phyloP scores from a whole-genome alignment of 2,797 vertebrate species.

The Onychomys leucogaster region DNA sequence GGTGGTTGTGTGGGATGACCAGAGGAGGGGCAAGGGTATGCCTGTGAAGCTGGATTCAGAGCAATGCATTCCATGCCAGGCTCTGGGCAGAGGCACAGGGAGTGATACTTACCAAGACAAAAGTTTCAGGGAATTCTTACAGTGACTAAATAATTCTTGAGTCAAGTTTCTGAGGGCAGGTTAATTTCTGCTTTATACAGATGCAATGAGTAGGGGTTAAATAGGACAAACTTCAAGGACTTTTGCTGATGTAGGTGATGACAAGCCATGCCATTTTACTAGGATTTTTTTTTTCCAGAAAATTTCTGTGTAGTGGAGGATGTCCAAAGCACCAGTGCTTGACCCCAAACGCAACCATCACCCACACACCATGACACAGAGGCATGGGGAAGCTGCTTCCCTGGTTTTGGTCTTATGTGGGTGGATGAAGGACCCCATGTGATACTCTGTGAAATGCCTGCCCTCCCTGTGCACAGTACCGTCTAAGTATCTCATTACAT shows the following conservation, averaged over 20 bases:
- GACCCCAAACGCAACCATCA: background rate
- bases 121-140: background rate
- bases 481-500: rapidly evolving
- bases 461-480: background rate
- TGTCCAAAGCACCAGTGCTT: background rate
- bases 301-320: background rate
- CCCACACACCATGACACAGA: background rate
- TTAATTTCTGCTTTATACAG: background rate
- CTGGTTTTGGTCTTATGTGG: background rate
- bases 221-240: background rate
- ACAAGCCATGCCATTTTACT: background rate
- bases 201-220: background rate
- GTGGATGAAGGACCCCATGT: background rate
- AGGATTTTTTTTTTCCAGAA: background rate
- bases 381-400: background rate
- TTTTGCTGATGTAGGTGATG: background rate
- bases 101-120: rapidly evolving
- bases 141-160: background rate
- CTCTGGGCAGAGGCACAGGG: rapidly evolving
- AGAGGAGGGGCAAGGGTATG: background rate
- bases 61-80: rapidly evolving
- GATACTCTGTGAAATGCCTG: no score
- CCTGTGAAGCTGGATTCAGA: background rate
- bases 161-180: background rate
- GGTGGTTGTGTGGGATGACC: background rate